Evolutionary conservation across 2,888 invertebrate genomes (phyloP), one percentile per base, ranked within the genome.

Genomic region (Isoperla grammatica): DNA sequence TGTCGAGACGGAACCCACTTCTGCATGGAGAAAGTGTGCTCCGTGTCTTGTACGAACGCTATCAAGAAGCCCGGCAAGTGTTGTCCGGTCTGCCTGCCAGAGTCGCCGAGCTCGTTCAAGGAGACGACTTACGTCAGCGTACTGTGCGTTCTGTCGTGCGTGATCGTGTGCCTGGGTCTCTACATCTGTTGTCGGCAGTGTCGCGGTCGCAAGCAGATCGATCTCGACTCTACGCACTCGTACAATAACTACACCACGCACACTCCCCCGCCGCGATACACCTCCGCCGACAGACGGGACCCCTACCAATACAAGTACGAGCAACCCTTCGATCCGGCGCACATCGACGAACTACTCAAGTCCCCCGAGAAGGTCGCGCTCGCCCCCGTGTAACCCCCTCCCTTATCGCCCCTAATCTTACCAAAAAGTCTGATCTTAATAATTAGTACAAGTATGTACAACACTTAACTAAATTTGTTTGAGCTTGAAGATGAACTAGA

Each of bases 1-100:
- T 78, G 78, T 67, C 68, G 69, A 11, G 69, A 69, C 20, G 76
- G 76, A 9, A 68, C 69, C 59, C 69, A 58, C 23, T 56, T 53
- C 29, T 70, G 69, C 58, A 68, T 66, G 9, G 62, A 67, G 56
- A 63, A 60, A 53, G 64, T 65, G 5, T 70, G 69, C 56, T 61
- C 68, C 12, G 60, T 62, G 9, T 29, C 61, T 13, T 69, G 69
- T 57, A 40, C 60, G 19, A 66, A 64, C 50, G 63, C 67, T 6
- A 39, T 67, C 35, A 58, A 60, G 17, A 57, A 64, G 35, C 61
- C 65, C 17, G 67, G 65, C 23, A 61, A 64, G 35, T 69, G 68
- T 57, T 69, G 69, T 59, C 67, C 69, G 23, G 48, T 63, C 22
- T 69, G 69, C 39, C 48, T 6, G 29, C 60, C 12, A 59, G 59